These are phyloP conservation scores for Lasioglossum vierecki DNA, from an alignment of 2,888 invertebrate species.

Conservation along the genomic window DNA sequence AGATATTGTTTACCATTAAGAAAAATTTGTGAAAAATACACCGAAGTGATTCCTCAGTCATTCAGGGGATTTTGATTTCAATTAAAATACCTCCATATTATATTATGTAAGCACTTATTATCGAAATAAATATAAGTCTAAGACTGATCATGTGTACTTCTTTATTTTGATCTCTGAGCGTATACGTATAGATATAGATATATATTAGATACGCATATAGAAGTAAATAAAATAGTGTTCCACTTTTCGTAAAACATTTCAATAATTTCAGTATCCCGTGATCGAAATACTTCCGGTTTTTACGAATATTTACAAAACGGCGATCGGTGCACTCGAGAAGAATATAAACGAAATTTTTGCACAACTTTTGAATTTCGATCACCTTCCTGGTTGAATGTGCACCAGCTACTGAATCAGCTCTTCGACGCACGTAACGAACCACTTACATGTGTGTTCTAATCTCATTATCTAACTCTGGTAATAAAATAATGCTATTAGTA, in stretches of 20 bases:
- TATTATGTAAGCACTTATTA: conserved; percentile 82
- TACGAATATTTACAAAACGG: background rate
- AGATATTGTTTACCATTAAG: conserved; percentile 58
- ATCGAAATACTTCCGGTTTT: background rate
- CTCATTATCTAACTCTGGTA: conserved; percentile 77
- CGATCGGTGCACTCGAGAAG: background rate
- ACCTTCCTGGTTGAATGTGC: conserved; percentile 36
- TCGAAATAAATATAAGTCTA: conserved; percentile 82
- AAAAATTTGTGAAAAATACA: conserved; percentile 48
- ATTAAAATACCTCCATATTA: conserved; percentile 82
- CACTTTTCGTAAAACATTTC: background rate
- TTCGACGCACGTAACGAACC: conserved; percentile 43
- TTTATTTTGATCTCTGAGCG: conserved; percentile 24
- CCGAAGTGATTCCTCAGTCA: conserved; percentile 57
- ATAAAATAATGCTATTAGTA: conserved; percentile 78
- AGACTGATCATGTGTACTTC: conserved; percentile 76
- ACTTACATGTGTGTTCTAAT: conserved; percentile 65
- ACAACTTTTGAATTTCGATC: conserved; percentile 12
- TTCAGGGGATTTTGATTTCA: conserved; percentile 76
- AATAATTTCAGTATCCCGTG: background rate
- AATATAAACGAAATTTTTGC: conserved; percentile 20
- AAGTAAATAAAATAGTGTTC: background rate
- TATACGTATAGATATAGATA: background rate
- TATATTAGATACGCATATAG: background rate
- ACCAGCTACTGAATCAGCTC: conserved; percentile 44